Percentiles rank a stretch among this genome's conserved stretches.
Conservation (phyloP, 1,140 invertebrate species). For the Leptinotarsa undecemlineata region DNA sequence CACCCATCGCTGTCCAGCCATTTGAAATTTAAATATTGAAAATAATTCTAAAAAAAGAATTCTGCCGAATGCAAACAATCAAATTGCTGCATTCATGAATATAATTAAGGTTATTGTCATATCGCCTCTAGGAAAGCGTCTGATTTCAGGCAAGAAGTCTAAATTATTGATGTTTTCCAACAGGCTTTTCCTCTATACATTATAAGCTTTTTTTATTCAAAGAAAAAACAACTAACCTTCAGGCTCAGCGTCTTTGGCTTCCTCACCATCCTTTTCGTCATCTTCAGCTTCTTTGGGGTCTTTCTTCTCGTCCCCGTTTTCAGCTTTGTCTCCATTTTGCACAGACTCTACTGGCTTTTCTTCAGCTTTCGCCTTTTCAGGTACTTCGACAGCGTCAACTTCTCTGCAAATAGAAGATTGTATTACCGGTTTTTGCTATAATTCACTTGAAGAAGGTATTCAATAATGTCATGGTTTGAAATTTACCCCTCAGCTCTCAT, state of each 20-base stretch:
- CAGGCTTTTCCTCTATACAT: not conserved
- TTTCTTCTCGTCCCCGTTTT: constrained; percentile 25
- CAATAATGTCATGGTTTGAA: too few relatives aligned
- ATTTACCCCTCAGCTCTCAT: constrained; percentile 40
- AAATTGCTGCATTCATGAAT: not conserved
- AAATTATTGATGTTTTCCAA: too few relatives aligned
- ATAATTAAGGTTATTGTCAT: constrained; percentile 45
- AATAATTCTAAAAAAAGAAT: not conserved
- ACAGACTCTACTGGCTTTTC: constrained; percentile 14
- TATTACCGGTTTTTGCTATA: not conserved
- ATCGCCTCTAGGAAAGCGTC: not conserved
- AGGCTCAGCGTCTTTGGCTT: constrained; percentile 59
- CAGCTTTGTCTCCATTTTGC: constrained; percentile 9
- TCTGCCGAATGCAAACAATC: not conserved
- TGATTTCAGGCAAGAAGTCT: too few relatives aligned
- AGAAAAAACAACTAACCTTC: constrained; percentile 58
- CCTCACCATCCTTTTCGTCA: constrained; percentile 55
- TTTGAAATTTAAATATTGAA: not conserved
- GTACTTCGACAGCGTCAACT: constrained; percentile 7
- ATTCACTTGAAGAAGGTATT: not conserved
- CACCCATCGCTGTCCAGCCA: too few relatives aligned
- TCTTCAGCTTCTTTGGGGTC: constrained; percentile 45
- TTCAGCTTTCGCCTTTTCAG: constrained; percentile 1
- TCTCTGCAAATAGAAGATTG: not conserved
- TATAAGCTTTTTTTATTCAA: not conserved